These are phyloP conservation scores for Sphenopsis melanotis DNA, from an alignment of 2,797 vertebrate species.

Conservation along the genomic window DNA sequence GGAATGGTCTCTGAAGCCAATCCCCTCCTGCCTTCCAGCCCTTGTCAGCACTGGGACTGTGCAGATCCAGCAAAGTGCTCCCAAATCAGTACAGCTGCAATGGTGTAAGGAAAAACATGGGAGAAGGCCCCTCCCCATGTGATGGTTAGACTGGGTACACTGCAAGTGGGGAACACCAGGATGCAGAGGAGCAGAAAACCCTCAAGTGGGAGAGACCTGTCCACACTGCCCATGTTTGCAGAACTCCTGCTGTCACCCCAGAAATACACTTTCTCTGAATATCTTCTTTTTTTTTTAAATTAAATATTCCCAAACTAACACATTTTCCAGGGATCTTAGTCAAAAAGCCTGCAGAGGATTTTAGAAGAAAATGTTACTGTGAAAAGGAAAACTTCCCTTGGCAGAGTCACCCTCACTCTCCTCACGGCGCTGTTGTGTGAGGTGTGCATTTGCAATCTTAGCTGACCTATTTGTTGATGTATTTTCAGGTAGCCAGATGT, in stretches of 20 bases:
- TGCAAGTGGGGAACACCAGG: background rate
- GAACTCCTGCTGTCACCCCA: background rate
- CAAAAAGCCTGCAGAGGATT: slow-evolving; percentile 11
- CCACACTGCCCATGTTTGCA: fast-evolving
- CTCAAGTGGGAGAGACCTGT: background rate
- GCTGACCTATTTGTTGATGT: slow-evolving; percentile 55
- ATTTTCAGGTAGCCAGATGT: slow-evolving; percentile 63
- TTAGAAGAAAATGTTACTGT: slow-evolving; percentile 30
- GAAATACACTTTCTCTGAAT: background rate
- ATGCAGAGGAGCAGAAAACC: background rate
- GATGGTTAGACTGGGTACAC: background rate
- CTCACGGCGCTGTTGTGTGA: background rate
- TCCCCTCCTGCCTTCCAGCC: fast-evolving
- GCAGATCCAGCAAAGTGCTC: background rate
- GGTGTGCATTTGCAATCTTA: background rate
- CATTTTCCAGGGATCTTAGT: background rate
- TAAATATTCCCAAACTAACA: background rate
- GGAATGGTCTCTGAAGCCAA: background rate
- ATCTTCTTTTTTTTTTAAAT: background rate
- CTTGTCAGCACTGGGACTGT: background rate
- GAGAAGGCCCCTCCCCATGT: fast-evolving
- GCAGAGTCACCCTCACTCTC: background rate
- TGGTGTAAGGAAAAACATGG: background rate
- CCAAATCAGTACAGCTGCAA: background rate
- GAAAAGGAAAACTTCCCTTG: slow-evolving; percentile 13